Conservation (phyloP, 1,140 invertebrate genomes). For the Drosophila melanogaster region Release_6_plus_ISO1_MT NT_033777.3:29397501-29398000, state of each 20-base stretch:
- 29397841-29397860: conserved; percentile 28
- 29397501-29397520: conserved; percentile 73
- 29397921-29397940: no score
- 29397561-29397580: conserved; percentile 55
- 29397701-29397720: conserved; percentile 18
- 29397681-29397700: not conserved
- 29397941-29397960: conserved; percentile 28
- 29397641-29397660: conserved; percentile 58
- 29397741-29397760: not conserved
- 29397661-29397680: conserved; percentile 4
- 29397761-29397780: conserved; percentile 16
- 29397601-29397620: conserved; percentile 67
- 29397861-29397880: conserved; percentile 25
- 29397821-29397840: conserved; percentile 29
- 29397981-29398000: conserved; percentile 12
- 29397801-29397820: conserved; percentile 43
- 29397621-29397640: conserved; percentile 78
- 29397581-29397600: conserved; percentile 2
- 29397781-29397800: conserved; percentile 26
- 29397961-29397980: conserved; percentile 21
- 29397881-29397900: not conserved
- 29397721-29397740: conserved; percentile 5
- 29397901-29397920: not conserved
- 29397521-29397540: conserved; percentile 62
- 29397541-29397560: conserved; percentile 81